Base-by-base conservation (phyloP, 2,888 invertebrate species). In the Acholoe squamosa region DNA sequence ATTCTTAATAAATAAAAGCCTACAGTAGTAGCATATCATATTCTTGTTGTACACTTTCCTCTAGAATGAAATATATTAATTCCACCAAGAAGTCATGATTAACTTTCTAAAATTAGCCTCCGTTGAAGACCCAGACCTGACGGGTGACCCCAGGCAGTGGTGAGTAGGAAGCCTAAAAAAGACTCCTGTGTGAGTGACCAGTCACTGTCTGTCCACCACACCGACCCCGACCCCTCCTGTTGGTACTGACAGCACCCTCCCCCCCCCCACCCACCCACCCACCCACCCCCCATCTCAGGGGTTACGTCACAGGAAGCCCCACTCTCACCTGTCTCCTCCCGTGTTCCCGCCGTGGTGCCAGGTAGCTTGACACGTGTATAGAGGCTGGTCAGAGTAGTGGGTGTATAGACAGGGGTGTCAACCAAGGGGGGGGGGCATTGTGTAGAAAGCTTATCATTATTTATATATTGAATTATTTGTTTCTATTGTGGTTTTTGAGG, bases 261-360 rank as follows among this genome's bases (percentile, higher is more conserved):
- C 61, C 19, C 7, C 71, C 71, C 71, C 28, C 71, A 67, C 54
- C 19, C 16, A 67, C 67, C 14, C 16, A 19, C 16, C 14, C 67
- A 12, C n/a, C 7, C 14, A 12, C 67, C 12, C n/a, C 67, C 12
- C 14, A 67, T 28, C 28, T 71, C 71, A 28, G 28, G n/a, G 0
- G 71, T 71, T 71, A 71, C 71, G 71, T 71, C 71, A 71, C 14
- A 25, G 31, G 71, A 71, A 71, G 28, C 71, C 71, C 71, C 25
- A 25, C 67, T 14, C 14, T 14, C 31, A 71, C 71, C 71, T 28
- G 71, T 28, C 71, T 71, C 71, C 25, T 71, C 71, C 61, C n/a
- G 61, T 7, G 7, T 19, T 14, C 22, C 19, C 61, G 5, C 61
- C 61, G 19, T 61, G n/a, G 7, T 61, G 19, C 5, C 61, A 61